Evolutionary conservation across 2,888 invertebrate species (phyloP).

Genomic region (Himalopsyche anomala): DNA sequence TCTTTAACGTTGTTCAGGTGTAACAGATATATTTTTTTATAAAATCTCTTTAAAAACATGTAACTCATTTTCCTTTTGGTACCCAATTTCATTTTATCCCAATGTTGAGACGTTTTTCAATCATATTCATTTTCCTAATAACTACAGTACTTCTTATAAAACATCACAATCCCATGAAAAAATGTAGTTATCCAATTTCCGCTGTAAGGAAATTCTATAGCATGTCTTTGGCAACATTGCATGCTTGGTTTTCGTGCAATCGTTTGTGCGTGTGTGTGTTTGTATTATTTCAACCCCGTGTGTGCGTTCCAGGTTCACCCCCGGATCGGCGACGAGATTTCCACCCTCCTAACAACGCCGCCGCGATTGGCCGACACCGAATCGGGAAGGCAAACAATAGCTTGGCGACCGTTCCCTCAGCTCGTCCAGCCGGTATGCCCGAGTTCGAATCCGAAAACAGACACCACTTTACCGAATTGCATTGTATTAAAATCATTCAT

Average conservation of each 20-base stretch:
- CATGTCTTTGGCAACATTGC: slow-evolving; percentile 16
- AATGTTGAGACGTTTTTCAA: no score
- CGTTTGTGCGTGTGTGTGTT: neutral
- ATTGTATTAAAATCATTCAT: no score
- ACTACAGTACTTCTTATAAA: no score
- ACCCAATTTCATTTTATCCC: no score
- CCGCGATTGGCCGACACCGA: neutral
- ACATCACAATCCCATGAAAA: no score
- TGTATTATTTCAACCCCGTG: neutral
- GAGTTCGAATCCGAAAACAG: neutral
- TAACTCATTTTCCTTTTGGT: no score
- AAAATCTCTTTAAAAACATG: no score
- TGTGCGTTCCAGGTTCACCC: slow-evolving; percentile 3
- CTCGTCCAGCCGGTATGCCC: neutral
- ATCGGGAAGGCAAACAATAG: slow-evolving; percentile 21
- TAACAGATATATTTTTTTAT: no score
- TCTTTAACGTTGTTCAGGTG: no score
- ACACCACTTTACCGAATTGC: neutral
- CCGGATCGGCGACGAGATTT: neutral
- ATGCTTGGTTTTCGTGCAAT: neutral
- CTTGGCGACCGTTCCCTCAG: neutral
- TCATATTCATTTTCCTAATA: no score
- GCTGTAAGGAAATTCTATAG: no score
- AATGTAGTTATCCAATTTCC: no score
- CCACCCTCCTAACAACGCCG: slow-evolving; percentile 10